Evolutionary conservation across 2,888 invertebrate genomes (phyloP), one percentile per base, ranked within the genome.

Genomic region (Zygaena filipendulae): DNA sequence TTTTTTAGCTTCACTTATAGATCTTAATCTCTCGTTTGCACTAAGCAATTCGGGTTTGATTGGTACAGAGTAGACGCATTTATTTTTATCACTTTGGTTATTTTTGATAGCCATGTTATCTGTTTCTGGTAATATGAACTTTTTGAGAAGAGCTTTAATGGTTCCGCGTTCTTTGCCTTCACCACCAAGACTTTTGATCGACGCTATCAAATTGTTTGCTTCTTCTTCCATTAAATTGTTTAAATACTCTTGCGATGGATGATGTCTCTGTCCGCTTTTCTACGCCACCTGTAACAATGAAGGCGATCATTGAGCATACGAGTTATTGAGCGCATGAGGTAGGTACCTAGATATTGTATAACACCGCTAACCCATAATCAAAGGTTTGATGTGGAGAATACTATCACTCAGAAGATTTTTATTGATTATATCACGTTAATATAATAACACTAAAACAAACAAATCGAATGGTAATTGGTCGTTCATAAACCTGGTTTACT

Each of bases 231-330:
- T 79, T 51, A 64, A 64, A 39, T 42, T 56, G 58, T 53, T 66
- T 30, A 68, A 46, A 58, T 64, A 42, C 69, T 69, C 75, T 63
- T 64, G 67, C 59, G 52, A 46, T 58, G 56, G 51, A 16, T n/a
- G n/a, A 55, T 59, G 42, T 57, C 49, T 54, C 49, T 44, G 43
- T 48, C 55, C 49, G 57, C 54, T 66, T 62, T 55, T 56, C 60
- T 74, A 68, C 64, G 66, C 62, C 77, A 75, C 71, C 77, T 79
- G 72, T 29, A 77, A 77, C 61, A 64, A 68, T 47, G 29, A 45
- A 48, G 45, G 21, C 36, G 21, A 23, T 22, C 32, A 35, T 27
- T 42, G 32, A 43, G 38, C 35, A 30, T 33, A 36, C 35, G 39
- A 43, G 35, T 35, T 11, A 33, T 27, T 18, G 26, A 27, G 21